These are phyloP conservation scores for Leptinotarsa haldemani DNA, from an alignment of 2,888 invertebrate genomes.

Conservation along the genomic window DNA sequence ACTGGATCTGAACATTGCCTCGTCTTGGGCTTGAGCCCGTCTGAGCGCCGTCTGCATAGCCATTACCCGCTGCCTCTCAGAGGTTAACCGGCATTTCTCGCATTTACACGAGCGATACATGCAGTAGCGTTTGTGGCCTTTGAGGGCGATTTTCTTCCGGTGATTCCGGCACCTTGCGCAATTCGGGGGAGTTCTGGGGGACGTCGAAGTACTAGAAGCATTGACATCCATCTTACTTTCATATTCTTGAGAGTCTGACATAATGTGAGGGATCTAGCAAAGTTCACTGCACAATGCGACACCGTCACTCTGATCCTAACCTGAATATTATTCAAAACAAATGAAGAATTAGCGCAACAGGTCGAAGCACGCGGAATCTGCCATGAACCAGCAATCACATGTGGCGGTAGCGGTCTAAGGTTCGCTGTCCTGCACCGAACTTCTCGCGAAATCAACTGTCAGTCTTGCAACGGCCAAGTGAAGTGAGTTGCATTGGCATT, in stretches of 20 bases:
- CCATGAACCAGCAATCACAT: constrained; percentile 14
- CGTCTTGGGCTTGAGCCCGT: constrained; percentile 88
- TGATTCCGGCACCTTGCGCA: constrained; percentile 95
- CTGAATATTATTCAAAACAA: constrained; percentile 9
- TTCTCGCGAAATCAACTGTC: constrained; percentile 62
- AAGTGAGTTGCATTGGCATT: constrained; percentile 63
- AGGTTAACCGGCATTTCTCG: constrained; percentile 87
- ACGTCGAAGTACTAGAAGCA: constrained; percentile 70
- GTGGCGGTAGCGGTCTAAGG: constrained; percentile 28
- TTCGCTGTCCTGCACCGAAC: constrained; percentile 41
- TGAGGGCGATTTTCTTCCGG: constrained; percentile 86
- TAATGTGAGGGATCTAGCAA: constrained; percentile 9
- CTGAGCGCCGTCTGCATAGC: constrained; percentile 86
- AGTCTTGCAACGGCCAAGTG: constrained; percentile 64
- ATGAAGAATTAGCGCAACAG: constrained; percentile 40
- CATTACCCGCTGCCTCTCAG: constrained; percentile 90
- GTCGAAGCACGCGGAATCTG: constrained; percentile 34
- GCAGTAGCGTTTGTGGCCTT: constrained; percentile 94
- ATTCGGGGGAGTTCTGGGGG: constrained; percentile 87
- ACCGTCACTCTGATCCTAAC: constrained; percentile 1
- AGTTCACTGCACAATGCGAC: constrained; percentile 30
- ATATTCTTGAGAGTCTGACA: constrained; percentile 68
- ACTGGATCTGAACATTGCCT: constrained; percentile 68
- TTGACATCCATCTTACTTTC: constrained; percentile 69
- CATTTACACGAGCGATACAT: constrained; percentile 86